A percentile compares a stretch with the other conserved stretches of the same genome.
Conservation (phyloP, 2,113 vertebrate genomes). For the Alaudala cheleensis region DNA sequence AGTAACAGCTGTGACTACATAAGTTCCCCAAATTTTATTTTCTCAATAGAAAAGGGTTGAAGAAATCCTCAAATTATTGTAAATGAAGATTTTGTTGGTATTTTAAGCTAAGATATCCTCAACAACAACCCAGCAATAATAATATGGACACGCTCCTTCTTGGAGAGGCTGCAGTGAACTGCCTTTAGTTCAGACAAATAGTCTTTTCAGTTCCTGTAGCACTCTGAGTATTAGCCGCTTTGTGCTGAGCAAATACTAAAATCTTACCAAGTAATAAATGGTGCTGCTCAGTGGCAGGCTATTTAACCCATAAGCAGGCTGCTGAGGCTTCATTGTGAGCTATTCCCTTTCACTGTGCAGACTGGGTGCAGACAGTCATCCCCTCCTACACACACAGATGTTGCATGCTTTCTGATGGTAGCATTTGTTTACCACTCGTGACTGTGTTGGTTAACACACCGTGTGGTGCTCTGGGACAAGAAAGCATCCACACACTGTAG, state of each 20-base stretch:
- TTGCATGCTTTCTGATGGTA: slow-evolving; percentile 68
- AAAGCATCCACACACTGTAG: slow-evolving; percentile 57
- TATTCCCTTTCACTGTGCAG: neutral
- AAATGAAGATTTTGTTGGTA: neutral
- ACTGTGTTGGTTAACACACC: slow-evolving; percentile 55
- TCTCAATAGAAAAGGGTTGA: neutral
- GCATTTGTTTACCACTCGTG: slow-evolving; percentile 56
- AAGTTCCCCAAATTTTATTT: neutral
- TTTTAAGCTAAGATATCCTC: slow-evolving; percentile 25
- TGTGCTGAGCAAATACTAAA: neutral
- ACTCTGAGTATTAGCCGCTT: neutral
- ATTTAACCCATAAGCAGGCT: slow-evolving; percentile 63
- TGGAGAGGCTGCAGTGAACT: neutral
- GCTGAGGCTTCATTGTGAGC: slow-evolving; percentile 56
- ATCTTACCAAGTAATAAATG: neutral
- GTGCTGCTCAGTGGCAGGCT: slow-evolving; percentile 47
- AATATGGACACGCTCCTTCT: neutral
- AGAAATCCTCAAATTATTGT: slow-evolving; percentile 14
- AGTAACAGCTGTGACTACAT: neutral
- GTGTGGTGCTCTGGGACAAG: slow-evolving; percentile 68
- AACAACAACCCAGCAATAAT: neutral
- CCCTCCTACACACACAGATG: neutral
- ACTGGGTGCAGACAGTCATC: neutral
- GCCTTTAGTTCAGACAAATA: slow-evolving; percentile 31
- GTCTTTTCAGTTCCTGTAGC: neutral